Evolutionary conservation across 2,113 vertebrate species (phyloP), one percentile per base, ranked within the genome.

Genomic region (Catharus minimus): DNA sequence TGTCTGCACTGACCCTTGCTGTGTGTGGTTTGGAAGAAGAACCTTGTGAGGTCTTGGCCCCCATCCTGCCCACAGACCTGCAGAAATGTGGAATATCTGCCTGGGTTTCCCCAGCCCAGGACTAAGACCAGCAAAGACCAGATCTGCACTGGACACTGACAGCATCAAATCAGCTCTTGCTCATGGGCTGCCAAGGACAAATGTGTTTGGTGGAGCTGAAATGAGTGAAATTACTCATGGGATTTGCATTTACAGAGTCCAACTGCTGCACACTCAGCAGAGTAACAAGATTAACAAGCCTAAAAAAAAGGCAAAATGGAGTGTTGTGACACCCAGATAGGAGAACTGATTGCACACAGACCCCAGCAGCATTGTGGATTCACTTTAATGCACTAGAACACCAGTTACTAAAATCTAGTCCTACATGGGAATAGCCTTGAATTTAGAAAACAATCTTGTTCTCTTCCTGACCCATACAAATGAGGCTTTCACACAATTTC

Each of bases 401-500:
- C 24, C 50, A 46, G 43, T 36, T 58, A 82, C n/a, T 56, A 46
- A 86, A 89, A 38, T 46, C 17, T 67, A 78, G 39, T 36, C 50
- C 77, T 72, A 21, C 15, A 16, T 3, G 17, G 30, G 69, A 81
- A 66, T 50, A 73, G 55, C 22, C 36, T 43, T 82, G 77, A 92
- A 80, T 65, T 83, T 47, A 50, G 57, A 83, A 79, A 87, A 67
- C 82, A 82, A 38, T 55, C 71, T 55, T 83, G 17, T 43, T 86
- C 68, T 28, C 7, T 62, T 89, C 79, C 78, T 89, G 86, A 86
- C 74, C 60, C 55, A 56, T 39, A 86, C 62, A 75, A 90, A 93
- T 89, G 47, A 93, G 85, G 52, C 58, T 87, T 87, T 90, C 77
- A 52, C 53, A 81, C 50, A 41, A 52, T 84, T 89, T 88, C 88